A percentile compares a stretch with the other conserved stretches of the same genome.
phyloP scores from a whole-genome alignment of 2,113 vertebrate genomes.

The Motacilla alba region DNA sequence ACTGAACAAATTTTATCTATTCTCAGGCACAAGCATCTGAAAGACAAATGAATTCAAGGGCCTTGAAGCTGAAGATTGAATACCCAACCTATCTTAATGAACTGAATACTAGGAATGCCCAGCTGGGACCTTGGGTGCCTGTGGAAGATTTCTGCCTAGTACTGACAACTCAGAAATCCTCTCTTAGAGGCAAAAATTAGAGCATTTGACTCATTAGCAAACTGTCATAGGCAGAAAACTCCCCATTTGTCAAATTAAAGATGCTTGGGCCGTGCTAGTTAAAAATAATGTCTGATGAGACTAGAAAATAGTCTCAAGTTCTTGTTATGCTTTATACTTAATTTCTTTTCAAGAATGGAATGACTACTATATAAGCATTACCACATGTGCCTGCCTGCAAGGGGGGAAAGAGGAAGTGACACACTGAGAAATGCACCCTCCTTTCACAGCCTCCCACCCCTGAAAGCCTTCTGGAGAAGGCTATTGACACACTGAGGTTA shows the following conservation, averaged over 20 bases:
- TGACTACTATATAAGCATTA: background rate
- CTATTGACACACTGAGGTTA: background rate
- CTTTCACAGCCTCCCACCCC: background rate
- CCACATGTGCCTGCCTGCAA: background rate
- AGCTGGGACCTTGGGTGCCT: background rate
- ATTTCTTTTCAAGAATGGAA: background rate
- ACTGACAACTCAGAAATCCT: background rate
- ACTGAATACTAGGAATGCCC: background rate
- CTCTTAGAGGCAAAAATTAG: background rate
- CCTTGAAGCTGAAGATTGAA: background rate
- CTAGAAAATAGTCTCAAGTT: background rate
- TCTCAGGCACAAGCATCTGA: background rate
- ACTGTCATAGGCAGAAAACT: background rate
- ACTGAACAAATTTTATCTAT: background rate
- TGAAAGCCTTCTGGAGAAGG: background rate
- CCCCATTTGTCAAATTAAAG: background rate
- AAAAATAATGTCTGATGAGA: background rate
- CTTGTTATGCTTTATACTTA: background rate
- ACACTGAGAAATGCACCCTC: background rate
- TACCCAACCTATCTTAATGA: background rate
- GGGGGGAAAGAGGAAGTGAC: background rate
- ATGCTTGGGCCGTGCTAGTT: background rate
- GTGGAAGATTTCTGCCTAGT: background rate
- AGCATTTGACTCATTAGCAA: background rate
- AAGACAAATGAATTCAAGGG: background rate